Conservation (phyloP, 2,888 invertebrate genomes). For the Thereva unica region DNA sequence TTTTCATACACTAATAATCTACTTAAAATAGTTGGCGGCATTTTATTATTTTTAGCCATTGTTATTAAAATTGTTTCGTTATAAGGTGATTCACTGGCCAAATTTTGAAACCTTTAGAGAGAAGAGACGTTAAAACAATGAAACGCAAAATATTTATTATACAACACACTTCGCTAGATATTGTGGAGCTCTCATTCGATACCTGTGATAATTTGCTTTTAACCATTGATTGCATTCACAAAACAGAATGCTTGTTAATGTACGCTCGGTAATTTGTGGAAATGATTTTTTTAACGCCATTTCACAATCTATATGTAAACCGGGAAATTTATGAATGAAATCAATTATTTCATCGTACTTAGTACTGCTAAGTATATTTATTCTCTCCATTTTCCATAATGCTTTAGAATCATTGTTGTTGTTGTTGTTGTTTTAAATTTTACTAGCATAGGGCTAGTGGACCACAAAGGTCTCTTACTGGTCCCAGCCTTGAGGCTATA, state of each 20-base stretch:
- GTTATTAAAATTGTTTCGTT: slow-evolving; percentile 46
- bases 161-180: slow-evolving; percentile 60
- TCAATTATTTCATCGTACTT: slow-evolving; percentile 44
- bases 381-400: no score
- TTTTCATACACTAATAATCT: slow-evolving; percentile 52
- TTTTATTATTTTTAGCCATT: slow-evolving; percentile 48
- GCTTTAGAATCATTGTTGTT: no score
- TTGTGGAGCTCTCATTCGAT: slow-evolving; percentile 63
- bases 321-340: slow-evolving; percentile 63
- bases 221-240: slow-evolving; percentile 67
- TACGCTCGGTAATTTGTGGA: slow-evolving; percentile 62
- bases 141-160: neutral
- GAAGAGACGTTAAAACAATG: no score
- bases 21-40: slow-evolving; percentile 51
- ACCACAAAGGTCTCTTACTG: no score
- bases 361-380: no score
- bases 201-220: slow-evolving; percentile 66
- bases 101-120: no score
- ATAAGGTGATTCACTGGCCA: no score
- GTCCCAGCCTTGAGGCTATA: no score
- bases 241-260: slow-evolving; percentile 72
- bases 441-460: no score
- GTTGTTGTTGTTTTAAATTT: no score
- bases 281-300: slow-evolving; percentile 64
- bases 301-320: slow-evolving; percentile 66